Percentiles rank a stretch among this genome's conserved stretches.
phyloP scores from a whole-genome alignment of 1,140 invertebrate species.

The Portunus trituberculatus region DNA sequence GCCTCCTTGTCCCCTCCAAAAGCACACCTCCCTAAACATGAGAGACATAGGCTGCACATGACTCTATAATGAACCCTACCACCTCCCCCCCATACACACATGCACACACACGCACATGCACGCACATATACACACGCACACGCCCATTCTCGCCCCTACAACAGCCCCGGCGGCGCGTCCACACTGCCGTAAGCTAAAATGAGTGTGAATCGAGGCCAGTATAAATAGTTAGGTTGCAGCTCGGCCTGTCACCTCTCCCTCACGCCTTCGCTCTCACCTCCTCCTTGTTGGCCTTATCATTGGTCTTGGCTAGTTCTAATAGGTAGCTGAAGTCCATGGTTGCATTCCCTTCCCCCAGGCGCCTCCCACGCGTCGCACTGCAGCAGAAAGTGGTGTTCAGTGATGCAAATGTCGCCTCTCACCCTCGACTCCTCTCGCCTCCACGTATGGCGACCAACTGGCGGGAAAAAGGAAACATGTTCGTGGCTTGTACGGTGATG shows the following conservation, averaged over 20 bases:
- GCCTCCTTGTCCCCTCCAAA: too few relatives aligned
- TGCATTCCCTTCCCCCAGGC: too few relatives aligned
- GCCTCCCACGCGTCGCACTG: too few relatives aligned
- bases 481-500: too few relatives aligned
- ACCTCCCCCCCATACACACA: neutral
- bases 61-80: too few relatives aligned
- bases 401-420: neutral
- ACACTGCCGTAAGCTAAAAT: neutral
- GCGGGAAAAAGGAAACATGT: neutral
- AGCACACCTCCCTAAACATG: too few relatives aligned
- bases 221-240: neutral
- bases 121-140: neutral
- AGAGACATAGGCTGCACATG: too few relatives aligned
- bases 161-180: too few relatives aligned
- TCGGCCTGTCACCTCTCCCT: neutral
- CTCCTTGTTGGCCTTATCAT: constrained; percentile 64
- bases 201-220: neutral
- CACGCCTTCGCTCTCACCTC: constrained; percentile 34
- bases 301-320: constrained; percentile 61
- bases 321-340: constrained; percentile 73
- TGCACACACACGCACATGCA: too few relatives aligned
- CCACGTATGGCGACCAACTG: neutral
- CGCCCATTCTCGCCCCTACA: neutral
- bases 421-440: neutral
- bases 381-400: neutral